A percentile compares a stretch with the other conserved stretches of the same genome.
Conservation (phyloP, 2,113 vertebrate species). For the Nettapus auritus region DNA sequence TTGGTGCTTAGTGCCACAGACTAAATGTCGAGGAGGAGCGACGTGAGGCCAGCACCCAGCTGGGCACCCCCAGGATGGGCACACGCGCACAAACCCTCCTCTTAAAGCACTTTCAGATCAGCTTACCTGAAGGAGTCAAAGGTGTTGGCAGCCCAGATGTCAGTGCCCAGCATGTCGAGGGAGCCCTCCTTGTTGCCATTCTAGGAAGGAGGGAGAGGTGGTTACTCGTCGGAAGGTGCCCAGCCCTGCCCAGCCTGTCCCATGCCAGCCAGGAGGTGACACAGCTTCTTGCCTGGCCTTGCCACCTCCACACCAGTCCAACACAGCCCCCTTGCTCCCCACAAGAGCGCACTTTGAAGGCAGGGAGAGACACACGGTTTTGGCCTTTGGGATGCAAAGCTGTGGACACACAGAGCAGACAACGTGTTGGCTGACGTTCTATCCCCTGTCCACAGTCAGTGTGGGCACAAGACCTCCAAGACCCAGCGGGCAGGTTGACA, state of each 20-base stretch:
- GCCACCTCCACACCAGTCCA: not conserved
- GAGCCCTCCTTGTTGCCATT: slow-evolving; percentile 91
- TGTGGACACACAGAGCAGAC: not conserved
- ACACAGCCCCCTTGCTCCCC: not conserved
- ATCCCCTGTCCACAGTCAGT: rapidly evolving
- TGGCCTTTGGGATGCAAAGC: not conserved
- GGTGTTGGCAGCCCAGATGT: slow-evolving; percentile 98
- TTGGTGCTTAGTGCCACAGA: rapidly evolving
- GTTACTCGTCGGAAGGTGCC: not conserved
- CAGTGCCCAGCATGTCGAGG: slow-evolving; percentile 94
- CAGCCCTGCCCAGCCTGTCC: not conserved
- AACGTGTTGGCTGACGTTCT: not conserved
- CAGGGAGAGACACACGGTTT: not conserved
- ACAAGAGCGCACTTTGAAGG: rapidly evolving
- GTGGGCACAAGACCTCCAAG: not conserved
- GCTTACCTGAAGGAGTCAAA: slow-evolving; percentile 92
- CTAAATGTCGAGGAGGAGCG: not conserved
- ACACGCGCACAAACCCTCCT: rapidly evolving
- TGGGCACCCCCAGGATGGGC: not conserved
- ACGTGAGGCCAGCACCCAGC: not conserved
- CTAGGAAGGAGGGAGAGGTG: slow-evolving; percentile 72
- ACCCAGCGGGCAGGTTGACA: not conserved
- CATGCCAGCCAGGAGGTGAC: rapidly evolving
- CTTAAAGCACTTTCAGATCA: not conserved
- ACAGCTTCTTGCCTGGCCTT: rapidly evolving